phyloP scores from a whole-genome alignment of 2,113 vertebrate genomes.

The Cynoglossus semilaevis region DNA sequence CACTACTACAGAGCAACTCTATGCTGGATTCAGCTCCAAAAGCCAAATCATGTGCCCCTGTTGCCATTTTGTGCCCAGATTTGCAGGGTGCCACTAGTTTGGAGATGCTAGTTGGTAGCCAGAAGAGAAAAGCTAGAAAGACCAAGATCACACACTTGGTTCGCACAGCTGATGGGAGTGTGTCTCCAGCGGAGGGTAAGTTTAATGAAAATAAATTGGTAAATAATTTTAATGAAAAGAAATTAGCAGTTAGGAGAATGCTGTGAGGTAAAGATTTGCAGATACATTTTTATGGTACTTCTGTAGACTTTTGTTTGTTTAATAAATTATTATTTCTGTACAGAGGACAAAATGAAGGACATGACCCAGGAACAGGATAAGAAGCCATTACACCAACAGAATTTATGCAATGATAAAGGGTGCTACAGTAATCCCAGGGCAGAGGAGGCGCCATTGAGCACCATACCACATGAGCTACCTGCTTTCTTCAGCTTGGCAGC shows the following conservation, averaged over 20 bases:
- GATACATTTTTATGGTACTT: too few species aligned
- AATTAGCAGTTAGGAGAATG: too few species aligned
- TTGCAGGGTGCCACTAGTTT: slow-evolving; percentile 75
- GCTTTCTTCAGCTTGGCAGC: slow-evolving; percentile 97
- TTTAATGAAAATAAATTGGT: background rate
- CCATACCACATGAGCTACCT: slow-evolving; percentile 76
- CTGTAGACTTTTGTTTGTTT: too few species aligned
- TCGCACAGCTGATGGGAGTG: slow-evolving; percentile 88
- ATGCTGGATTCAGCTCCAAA: slow-evolving; percentile 75
- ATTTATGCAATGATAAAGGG: slow-evolving; percentile 82
- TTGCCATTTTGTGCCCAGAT: slow-evolving; percentile 80
- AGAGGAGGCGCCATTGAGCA: slow-evolving; percentile 78
- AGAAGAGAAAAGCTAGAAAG: slow-evolving; percentile 98
- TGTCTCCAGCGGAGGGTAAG: slow-evolving; percentile 87
- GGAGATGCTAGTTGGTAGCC: slow-evolving; percentile 94
- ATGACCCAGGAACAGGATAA: slow-evolving; percentile 81
- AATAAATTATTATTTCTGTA: too few species aligned
- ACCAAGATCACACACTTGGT: slow-evolving; percentile 97
- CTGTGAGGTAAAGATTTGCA: too few species aligned
- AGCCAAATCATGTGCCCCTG: slow-evolving; percentile 76
- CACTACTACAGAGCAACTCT: slow-evolving; percentile 82
- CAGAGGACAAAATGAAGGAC: slow-evolving; percentile 88
- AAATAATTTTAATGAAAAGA: too few species aligned
- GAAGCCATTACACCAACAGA: slow-evolving; percentile 80
- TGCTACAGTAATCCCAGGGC: slow-evolving; percentile 72